Conservation (phyloP, 2,113 vertebrate genomes). For the Theristicus caerulescens region DNA sequence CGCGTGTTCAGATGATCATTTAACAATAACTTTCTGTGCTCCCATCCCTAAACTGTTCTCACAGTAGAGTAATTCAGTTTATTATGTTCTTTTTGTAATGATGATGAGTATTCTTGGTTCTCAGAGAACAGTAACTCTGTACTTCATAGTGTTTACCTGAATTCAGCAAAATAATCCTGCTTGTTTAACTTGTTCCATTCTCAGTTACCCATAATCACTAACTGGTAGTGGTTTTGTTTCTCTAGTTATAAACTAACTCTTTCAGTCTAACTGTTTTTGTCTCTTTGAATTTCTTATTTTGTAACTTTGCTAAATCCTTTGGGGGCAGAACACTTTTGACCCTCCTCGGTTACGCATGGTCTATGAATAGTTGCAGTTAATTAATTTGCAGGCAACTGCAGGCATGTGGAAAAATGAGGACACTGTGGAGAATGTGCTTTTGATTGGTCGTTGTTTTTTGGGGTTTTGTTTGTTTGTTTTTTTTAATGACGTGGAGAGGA, state of each 20-base stretch:
- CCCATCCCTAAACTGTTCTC: background rate
- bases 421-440: background rate
- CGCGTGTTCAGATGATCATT: rapidly evolving
- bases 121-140: background rate
- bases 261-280: background rate
- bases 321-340: background rate
- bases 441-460: background rate
- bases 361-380: background rate
- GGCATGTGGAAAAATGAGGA: background rate
- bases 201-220: background rate
- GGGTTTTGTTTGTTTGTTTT: background rate
- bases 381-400: background rate
- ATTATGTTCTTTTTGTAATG: background rate
- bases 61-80: background rate
- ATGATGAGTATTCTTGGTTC: rapidly evolving
- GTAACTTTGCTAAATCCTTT: background rate
- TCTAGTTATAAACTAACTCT: background rate
- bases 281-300: background rate
- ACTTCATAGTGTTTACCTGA: rapidly evolving
- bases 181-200: rapidly evolving
- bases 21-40: rapidly evolving
- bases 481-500: background rate
- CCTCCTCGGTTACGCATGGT: rapidly evolving
- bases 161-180: background rate
- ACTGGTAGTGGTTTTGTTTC: background rate